A percentile compares a stretch with the other conserved stretches of the same genome.
These are phyloP conservation scores for Laticauda colubrina DNA, from an alignment of 2,113 vertebrate genomes.

Conservation along the genomic window DNA sequence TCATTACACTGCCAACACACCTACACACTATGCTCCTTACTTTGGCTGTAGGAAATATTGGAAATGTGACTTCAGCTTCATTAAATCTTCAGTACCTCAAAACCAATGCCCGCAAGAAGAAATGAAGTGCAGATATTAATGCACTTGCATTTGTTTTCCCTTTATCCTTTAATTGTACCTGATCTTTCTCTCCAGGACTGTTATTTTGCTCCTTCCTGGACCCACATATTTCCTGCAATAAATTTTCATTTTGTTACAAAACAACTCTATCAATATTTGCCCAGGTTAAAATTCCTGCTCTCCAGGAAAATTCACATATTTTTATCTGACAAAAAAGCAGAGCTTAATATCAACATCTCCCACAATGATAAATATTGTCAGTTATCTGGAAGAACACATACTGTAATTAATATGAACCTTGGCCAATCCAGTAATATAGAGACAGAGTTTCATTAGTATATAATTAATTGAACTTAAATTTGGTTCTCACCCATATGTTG, in stretches of 20 bases:
- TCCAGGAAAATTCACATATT: not conserved
- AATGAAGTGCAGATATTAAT: not conserved
- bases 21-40: not conserved
- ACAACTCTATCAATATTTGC: not conserved
- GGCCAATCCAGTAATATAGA: too few species aligned
- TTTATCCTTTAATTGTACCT: not conserved
- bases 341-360: not conserved
- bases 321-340: not conserved
- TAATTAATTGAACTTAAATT: too few species aligned
- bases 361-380: not conserved
- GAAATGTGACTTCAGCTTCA: not conserved
- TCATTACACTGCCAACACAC: not conserved
- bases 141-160: not conserved
- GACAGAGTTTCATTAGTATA: too few species aligned
- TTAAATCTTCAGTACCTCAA: not conserved
- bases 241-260: not conserved
- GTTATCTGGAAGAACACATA: too few species aligned
- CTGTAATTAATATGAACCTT: too few species aligned
- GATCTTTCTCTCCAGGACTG: not conserved
- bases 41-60: not conserved
- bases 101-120: not conserved
- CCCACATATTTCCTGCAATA: not conserved
- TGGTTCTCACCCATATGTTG: too few species aligned
- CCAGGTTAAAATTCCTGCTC: not conserved
- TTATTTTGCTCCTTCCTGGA: not conserved